Evolutionary conservation across 2,888 invertebrate species (phyloP).

Genomic region (Lepidocyrtoides sp.): DNA sequence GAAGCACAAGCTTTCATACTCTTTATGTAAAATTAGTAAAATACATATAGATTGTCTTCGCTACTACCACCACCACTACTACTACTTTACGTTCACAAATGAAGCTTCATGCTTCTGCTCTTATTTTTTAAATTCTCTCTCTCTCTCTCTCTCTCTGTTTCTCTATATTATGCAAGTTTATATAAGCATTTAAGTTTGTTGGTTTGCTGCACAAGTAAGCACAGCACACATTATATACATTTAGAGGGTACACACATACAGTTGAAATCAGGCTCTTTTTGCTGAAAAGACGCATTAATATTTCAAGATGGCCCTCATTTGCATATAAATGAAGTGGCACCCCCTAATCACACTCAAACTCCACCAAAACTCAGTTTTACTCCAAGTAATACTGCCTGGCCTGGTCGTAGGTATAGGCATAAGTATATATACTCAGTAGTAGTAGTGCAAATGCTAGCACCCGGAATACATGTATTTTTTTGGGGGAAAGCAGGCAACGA

Average conservation of each 20-base stretch:
- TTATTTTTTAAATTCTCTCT: conserved; percentile 38
- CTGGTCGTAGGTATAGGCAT: not conserved
- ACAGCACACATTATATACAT: not conserved
- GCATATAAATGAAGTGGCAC: conserved; percentile 85
- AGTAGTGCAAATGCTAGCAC: not conserved
- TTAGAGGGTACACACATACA: not conserved
- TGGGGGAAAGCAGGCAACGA: conserved; percentile 36
- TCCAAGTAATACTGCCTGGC: conserved; percentile 47
- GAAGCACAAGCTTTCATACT: conserved; percentile 46
- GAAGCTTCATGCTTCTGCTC: conserved; percentile 47
- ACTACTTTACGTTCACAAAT: not conserved
- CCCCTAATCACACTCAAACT: conserved; percentile 85
- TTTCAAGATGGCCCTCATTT: conserved; percentile 85
- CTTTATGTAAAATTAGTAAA: conserved; percentile 69
- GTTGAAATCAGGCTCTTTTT: conserved; percentile 71
- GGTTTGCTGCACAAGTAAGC: conserved; percentile 41
- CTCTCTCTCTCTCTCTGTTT: conserved; percentile 1
- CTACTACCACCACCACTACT: not conserved
- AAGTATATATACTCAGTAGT: not conserved
- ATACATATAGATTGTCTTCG: conserved; percentile 57
- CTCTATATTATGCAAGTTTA: conserved; percentile 4
- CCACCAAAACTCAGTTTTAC: conserved; percentile 78
- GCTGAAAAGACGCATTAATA: conserved; percentile 85
- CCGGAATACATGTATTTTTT: conserved; percentile 55
- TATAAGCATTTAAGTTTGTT: conserved; percentile 65